Percentiles rank a stretch among this genome's conserved stretches.
These are phyloP conservation scores for Drosophila phalerata DNA, from an alignment of 2,888 invertebrate genomes.

Conservation along the genomic window DNA sequence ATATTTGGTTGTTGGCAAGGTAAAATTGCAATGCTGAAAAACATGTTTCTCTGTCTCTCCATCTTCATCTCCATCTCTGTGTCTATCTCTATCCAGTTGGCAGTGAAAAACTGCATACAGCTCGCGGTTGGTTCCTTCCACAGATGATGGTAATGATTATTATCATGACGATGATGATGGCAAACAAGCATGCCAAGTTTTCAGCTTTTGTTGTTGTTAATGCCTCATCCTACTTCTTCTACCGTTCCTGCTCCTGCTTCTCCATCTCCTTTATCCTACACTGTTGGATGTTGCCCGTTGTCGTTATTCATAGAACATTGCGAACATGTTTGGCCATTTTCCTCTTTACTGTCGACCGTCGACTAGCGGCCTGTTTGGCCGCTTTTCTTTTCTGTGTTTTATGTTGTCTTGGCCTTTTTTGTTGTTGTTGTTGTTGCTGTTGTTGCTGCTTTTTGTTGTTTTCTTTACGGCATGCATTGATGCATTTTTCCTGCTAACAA, in stretches of 20 bases:
- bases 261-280: not conserved
- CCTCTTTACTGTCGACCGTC: constrained; percentile 52
- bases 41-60: constrained; percentile 63
- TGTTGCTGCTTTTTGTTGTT: too few species aligned
- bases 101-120: constrained; percentile 67
- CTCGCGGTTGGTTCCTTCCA: constrained; percentile 35
- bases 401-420: constrained; percentile 69
- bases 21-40: constrained; percentile 66
- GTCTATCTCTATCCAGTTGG: constrained; percentile 40
- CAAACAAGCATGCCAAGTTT: constrained; percentile 77
- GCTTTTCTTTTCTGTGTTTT: constrained; percentile 68
- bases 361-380: constrained; percentile 70
- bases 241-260: not conserved
- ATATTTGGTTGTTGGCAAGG: constrained; percentile 61
- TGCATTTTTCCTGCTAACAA: constrained; percentile 80
- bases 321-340: constrained; percentile 71
- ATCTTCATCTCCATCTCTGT: constrained; percentile 1
- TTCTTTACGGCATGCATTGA: constrained; percentile 70
- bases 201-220: constrained; percentile 51
- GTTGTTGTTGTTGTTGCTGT: constrained; percentile 40
- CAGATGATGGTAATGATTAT: constrained; percentile 22
- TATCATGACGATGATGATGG: constrained; percentile 44
- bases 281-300: constrained; percentile 25
- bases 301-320: constrained; percentile 61
- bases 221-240: constrained; percentile 11